A percentile compares a stretch with the other conserved stretches of the same genome.
Evolutionary conservation across 2,113 vertebrate genomes (phyloP).

Genomic region (Montifringilla adamsi): DNA sequence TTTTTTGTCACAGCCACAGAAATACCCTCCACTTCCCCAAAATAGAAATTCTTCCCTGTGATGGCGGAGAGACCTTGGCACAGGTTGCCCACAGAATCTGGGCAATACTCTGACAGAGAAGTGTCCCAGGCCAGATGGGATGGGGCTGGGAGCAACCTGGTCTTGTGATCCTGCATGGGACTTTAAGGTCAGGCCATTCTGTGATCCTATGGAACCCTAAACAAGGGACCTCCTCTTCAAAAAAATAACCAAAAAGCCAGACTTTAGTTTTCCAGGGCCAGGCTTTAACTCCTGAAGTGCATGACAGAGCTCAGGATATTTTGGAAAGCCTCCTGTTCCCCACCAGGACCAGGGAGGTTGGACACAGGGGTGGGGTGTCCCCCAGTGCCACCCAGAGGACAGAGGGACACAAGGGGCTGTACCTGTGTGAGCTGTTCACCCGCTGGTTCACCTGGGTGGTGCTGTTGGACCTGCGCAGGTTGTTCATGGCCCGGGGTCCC

Average conservation of each 20-base stretch:
- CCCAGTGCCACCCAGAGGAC: background rate
- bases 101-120: background rate
- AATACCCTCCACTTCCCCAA: background rate
- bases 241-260: background rate
- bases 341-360: background rate
- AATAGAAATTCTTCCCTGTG: background rate
- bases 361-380: rapidly evolving
- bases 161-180: background rate
- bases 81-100: background rate
- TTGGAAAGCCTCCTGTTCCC: background rate
- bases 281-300: rapidly evolving
- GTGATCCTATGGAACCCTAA: background rate
- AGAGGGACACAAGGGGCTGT: background rate
- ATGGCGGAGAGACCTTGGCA: background rate
- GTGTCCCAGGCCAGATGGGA: background rate
- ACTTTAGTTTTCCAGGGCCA: background rate
- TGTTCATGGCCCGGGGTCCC: constrained; percentile 85
- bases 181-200: background rate
- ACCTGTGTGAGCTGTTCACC: constrained; percentile 75
- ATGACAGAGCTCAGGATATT: rapidly evolving
- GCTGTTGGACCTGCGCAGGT: constrained; percentile 89
- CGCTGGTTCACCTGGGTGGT: constrained; percentile 87
- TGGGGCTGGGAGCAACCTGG: background rate
- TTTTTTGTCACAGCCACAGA: background rate
- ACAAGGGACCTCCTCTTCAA: background rate